These are phyloP conservation scores for Drosophila trapezifrons DNA, from an alignment of 1,140 invertebrate genomes.

Conservation along the genomic window DNA sequence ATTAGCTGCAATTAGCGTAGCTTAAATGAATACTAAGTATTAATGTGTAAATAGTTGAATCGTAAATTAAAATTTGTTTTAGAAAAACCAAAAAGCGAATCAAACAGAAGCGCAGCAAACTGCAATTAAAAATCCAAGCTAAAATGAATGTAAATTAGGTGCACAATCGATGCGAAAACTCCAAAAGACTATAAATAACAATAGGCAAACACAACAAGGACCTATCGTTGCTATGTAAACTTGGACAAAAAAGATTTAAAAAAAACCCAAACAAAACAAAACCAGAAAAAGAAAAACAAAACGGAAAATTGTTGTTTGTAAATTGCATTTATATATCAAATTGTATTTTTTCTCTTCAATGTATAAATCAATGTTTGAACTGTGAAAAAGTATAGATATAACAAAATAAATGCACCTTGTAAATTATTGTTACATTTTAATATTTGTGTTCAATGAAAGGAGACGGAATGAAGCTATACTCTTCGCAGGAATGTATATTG, in stretches of 20 bases:
- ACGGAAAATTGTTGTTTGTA: slow-evolving; percentile 49
- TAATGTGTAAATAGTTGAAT: slow-evolving; percentile 50
- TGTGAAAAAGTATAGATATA: slow-evolving; percentile 35
- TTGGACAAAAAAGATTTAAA: slow-evolving; percentile 35
- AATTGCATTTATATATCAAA: slow-evolving; percentile 66
- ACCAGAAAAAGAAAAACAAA: slow-evolving; percentile 5
- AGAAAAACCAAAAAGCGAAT: slow-evolving; percentile 27
- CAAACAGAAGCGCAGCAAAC: slow-evolving; percentile 21
- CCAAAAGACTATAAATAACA: slow-evolving; percentile 68
- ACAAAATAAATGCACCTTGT: slow-evolving; percentile 69
- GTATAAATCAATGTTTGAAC: slow-evolving; percentile 61
- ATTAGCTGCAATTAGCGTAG: slow-evolving; percentile 75
- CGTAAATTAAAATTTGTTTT: slow-evolving; percentile 48
- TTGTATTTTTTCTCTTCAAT: slow-evolving; percentile 61
- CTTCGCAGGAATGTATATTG: slow-evolving; percentile 24
- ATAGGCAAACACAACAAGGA: slow-evolving; percentile 41
- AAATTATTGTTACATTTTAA: slow-evolving; percentile 74
- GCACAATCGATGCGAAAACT: slow-evolving; percentile 57
- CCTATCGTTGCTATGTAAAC: slow-evolving; percentile 49
- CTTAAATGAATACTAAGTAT: slow-evolving; percentile 62
- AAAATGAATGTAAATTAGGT: slow-evolving; percentile 64
- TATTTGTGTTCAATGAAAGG: slow-evolving; percentile 52
- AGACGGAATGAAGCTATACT: slow-evolving; percentile 21
- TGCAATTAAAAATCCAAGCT: slow-evolving; percentile 37
- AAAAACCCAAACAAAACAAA: slow-evolving; percentile 6